phyloP scores from a whole-genome alignment of 2,888 invertebrate genomes.

The Sinodicranocentrus sp. region DNA sequence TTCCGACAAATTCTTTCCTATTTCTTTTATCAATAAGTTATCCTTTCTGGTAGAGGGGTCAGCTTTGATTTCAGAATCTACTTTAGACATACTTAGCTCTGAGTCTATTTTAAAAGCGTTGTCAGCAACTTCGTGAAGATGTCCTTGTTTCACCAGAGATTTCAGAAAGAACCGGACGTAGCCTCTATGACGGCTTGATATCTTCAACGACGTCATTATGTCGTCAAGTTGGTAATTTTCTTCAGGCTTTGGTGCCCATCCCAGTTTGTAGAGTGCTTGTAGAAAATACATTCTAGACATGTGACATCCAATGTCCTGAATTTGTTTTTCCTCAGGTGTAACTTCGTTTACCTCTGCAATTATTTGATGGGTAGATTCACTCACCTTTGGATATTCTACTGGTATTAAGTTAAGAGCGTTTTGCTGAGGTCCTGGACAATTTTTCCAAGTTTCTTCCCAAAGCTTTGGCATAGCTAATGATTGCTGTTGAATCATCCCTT shows the following conservation, averaged over 20 bases:
- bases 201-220: not conserved
- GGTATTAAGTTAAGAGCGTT: not conserved
- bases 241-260: constrained; percentile 6
- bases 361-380: no score
- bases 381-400: no score
- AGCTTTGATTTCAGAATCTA: not conserved
- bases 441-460: constrained; percentile 51
- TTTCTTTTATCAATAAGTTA: not conserved
- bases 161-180: not conserved
- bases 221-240: not conserved
- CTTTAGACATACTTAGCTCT: not conserved
- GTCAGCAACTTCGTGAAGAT: not conserved
- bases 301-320: not conserved
- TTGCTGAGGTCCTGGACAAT: not conserved
- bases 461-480: constrained; percentile 28
- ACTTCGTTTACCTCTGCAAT: no score
- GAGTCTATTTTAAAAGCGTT: not conserved
- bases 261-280: not conserved
- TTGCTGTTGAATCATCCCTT: constrained; percentile 37
- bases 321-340: no score
- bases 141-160: not conserved
- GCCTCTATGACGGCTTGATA: not conserved
- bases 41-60: not conserved
- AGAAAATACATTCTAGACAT: no score
- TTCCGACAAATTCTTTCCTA: constrained; percentile 13